These are phyloP conservation scores for Prorops nasuta DNA, from an alignment of 1,140 invertebrate genomes.

Conservation along the genomic window DNA sequence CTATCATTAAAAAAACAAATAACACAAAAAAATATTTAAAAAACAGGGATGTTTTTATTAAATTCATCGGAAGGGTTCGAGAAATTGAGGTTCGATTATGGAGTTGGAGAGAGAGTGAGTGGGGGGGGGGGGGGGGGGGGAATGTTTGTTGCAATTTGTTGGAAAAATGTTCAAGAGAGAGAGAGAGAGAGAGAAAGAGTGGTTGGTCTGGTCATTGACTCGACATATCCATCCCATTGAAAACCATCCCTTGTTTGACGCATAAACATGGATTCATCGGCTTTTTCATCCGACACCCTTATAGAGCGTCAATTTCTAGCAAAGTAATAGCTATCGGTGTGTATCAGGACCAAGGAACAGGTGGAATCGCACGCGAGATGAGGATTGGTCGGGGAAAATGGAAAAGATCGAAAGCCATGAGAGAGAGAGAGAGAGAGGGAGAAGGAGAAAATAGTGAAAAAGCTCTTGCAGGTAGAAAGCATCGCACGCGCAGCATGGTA, in stretches of 20 bases:
- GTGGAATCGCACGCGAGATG: not conserved
- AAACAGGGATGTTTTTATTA: too few species aligned
- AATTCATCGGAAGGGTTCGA: too few species aligned
- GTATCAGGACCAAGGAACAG: not conserved
- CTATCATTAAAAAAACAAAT: too few species aligned
- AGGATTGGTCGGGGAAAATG: not conserved
- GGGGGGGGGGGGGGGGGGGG: too few species aligned
- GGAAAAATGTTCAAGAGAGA: too few species aligned
- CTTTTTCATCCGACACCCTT: slow-evolving; percentile 37
- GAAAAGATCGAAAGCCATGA: not conserved
- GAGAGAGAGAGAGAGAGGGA: not conserved
- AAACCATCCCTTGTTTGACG: too few species aligned
- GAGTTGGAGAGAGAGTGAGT: too few species aligned
- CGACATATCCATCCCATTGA: too few species aligned
- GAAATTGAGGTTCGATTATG: too few species aligned
- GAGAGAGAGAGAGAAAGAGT: slow-evolving; percentile 2
- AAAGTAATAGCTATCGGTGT: slow-evolving; percentile 39
- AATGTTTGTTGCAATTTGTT: too few species aligned
- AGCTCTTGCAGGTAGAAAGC: slow-evolving; percentile 1
- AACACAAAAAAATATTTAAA: too few species aligned
- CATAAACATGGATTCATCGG: too few species aligned
- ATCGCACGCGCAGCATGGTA: slow-evolving; percentile 9
- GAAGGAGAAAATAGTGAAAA: not conserved
- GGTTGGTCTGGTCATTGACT: not conserved
- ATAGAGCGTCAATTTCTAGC: slow-evolving; percentile 32